Percentiles rank a stretch among this genome's conserved stretches.
phyloP scores from a whole-genome alignment of 2,113 vertebrate species.

The Pterophyllum scalare region DNA sequence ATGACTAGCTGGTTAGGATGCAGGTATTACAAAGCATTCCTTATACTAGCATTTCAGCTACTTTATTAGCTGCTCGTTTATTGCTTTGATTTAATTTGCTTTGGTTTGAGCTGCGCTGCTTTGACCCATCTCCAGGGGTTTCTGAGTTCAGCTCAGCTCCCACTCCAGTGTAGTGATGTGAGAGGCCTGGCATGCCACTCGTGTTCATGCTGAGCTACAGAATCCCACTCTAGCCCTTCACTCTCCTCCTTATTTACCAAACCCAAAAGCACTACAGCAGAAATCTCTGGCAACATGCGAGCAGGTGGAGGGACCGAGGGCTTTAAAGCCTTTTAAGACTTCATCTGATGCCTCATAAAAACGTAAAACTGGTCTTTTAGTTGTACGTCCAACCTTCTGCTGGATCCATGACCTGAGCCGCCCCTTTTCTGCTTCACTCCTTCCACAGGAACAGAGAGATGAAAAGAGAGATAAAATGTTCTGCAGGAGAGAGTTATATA shows the following conservation, averaged over 20 bases:
- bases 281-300: conserved; percentile 40
- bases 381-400: conserved; percentile 6
- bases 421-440: conserved; percentile 9
- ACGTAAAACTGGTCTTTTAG: conserved; percentile 20
- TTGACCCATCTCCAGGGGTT: conserved; percentile 36
- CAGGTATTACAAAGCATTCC: conserved; percentile 1
- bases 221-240: conserved; percentile 21
- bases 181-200: conserved; percentile 50
- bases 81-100: conserved; percentile 43
- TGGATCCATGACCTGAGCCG: conserved; percentile 44
- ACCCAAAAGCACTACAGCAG: conserved; percentile 43
- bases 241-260: conserved; percentile 13
- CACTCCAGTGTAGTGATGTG: conserved; percentile 42
- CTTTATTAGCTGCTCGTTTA: conserved; percentile 53
- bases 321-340: conserved; percentile 47
- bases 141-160: conserved; percentile 51
- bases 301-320: conserved; percentile 48
- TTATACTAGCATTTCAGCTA: neutral
- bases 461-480: conserved; percentile 59
- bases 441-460: conserved; percentile 34
- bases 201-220: conserved; percentile 38
- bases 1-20: conserved; percentile 20
- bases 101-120: conserved; percentile 7
- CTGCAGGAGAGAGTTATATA: conserved; percentile 50
- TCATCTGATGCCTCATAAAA: conserved; percentile 47